Base-by-base conservation (phyloP, 2,797 vertebrate species). In the Coendou prehensilis region DNA sequence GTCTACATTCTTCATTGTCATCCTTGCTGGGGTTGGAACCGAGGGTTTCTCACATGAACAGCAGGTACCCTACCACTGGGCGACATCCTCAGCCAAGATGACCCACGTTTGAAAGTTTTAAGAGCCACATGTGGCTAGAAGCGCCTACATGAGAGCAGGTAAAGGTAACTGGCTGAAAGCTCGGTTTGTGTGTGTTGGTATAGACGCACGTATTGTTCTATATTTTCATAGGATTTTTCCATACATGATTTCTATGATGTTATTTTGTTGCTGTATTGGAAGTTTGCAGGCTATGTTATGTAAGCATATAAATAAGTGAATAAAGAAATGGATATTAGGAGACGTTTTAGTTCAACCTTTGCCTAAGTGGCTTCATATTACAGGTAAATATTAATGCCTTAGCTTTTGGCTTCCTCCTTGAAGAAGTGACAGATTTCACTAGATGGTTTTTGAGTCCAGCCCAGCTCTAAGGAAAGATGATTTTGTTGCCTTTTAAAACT, bases 401-500 rank as follows among this genome's bases (percentile, higher is more conserved):
- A 67, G 56, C 41, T 41, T 93, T 91, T 59, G 50, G 59, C 30
- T 80, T 91, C 20, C 28, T 75, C 63, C 56, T 15, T 83, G n/a
- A 89, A 61, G 9, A 81, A 91, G 30, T 41, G 71, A 76, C 28
- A 94, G 45, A 80, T 52, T 61, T 71, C 22, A 81, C 61, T 64
- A 2, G n/a, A 11, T 54, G 50, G 13, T 59, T 88, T 76, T 5
- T 50, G 63, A 71, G 33, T 41, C 15, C 41, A 59, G 17, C 91
- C 14, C 1, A 61, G 52, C 17, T 73, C 52, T 59, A 69, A 85
- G 57, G 83, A 82, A 93, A 8, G 1, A 82, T 52, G 59, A 75
- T 37, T 93, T 64, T 75, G 7, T 17, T 80, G 73, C 45, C 93
- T 95, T 89, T 80, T 37, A 95, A 95, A 93, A 87, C n/a, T 11